Evolutionary conservation across 2,888 invertebrate genomes (phyloP).

Genomic region (Drosophila affinis): DNA sequence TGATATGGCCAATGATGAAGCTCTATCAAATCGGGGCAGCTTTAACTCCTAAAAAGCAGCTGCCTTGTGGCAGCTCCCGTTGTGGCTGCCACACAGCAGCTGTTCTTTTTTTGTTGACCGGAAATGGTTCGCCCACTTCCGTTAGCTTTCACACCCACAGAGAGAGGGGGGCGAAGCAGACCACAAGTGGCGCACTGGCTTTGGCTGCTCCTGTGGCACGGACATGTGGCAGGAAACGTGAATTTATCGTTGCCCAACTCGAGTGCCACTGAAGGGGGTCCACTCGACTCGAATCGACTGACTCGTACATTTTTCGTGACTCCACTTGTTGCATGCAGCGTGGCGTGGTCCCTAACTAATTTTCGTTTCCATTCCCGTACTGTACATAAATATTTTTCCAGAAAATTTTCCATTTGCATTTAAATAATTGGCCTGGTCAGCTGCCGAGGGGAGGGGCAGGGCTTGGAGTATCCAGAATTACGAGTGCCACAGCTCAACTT

Average conservation of each 20-base stretch:
- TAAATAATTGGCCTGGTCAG: conserved; percentile 37
- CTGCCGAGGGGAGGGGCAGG: too few species aligned
- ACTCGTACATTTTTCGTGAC: conserved; percentile 47
- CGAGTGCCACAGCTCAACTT: conserved; percentile 7
- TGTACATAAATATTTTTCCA: conserved; percentile 16
- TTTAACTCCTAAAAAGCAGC: conserved; percentile 30
- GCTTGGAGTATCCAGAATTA: conserved; percentile 40
- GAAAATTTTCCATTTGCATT: conserved; percentile 43
- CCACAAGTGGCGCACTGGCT: conserved; percentile 15
- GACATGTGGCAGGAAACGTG: conserved; percentile 72
- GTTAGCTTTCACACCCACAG: conserved; percentile 64
- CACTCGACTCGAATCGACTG: conserved; percentile 20
- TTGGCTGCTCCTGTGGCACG: conserved; percentile 51
- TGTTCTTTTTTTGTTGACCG: conserved; percentile 50
- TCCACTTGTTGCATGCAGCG: conserved; percentile 67
- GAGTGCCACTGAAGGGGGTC: conserved; percentile 49
- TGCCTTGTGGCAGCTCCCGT: conserved; percentile 16
- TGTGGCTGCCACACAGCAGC: conserved; percentile 35
- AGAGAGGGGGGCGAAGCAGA: neutral
- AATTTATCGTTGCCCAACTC: conserved; percentile 71
- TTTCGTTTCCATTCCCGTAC: conserved; percentile 27
- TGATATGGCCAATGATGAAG: conserved; percentile 41
- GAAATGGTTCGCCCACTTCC: conserved; percentile 68
- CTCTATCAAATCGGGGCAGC: conserved; percentile 39
- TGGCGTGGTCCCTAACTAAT: conserved; percentile 39